Conservation (phyloP, 2,113 vertebrate genomes). For the Podarcis raffonei region DNA sequence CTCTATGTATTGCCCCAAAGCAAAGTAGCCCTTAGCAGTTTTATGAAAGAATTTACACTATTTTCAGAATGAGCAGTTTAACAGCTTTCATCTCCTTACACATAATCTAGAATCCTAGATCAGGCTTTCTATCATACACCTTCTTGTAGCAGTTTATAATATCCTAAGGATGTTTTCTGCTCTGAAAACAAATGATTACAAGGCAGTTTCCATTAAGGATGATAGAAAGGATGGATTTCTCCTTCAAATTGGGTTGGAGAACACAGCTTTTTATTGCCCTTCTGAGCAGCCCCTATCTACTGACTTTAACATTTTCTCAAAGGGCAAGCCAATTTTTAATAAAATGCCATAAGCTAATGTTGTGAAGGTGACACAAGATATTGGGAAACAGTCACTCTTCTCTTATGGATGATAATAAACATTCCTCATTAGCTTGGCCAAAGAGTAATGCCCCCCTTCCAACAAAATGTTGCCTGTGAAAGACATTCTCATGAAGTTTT, state of each 20-base stretch:
- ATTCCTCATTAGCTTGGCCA: neutral
- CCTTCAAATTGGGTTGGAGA: neutral
- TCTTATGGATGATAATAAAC: neutral
- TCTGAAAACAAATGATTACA: neutral
- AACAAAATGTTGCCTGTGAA: neutral
- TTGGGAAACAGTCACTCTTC: neutral
- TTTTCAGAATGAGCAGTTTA: neutral
- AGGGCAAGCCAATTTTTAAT: neutral
- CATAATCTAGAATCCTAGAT: neutral
- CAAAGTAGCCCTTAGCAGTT: neutral
- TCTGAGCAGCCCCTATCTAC: neutral
- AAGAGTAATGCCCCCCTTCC: neutral
- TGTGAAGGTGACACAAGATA: neutral
- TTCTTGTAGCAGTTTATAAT: neutral
- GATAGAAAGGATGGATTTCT: neutral
- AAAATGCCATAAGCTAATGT: neutral
- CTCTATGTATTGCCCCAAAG: neutral
- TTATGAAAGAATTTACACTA: neutral
- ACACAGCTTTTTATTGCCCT: neutral
- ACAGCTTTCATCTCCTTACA: neutral
- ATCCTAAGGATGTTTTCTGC: neutral
- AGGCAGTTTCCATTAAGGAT: neutral
- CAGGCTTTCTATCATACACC: neutral
- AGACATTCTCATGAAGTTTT: neutral
- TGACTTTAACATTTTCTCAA: neutral